Evolutionary conservation across 2,113 vertebrate species (phyloP), one percentile per base, ranked within the genome.

Genomic region (Leuciscus idus): DNA sequence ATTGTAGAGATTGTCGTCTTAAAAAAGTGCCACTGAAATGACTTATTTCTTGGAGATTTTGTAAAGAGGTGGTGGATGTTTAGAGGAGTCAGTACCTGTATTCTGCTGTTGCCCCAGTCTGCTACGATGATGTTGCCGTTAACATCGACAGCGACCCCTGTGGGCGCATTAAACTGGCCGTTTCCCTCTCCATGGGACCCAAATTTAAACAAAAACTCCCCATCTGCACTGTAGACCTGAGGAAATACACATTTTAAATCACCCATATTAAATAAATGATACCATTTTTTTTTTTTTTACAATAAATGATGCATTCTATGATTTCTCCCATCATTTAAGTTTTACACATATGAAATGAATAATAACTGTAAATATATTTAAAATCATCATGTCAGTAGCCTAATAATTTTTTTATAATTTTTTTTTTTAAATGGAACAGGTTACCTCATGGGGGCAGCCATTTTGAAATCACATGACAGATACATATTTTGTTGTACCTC

Each of bases 111-210:
- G 15, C 98, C 98, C 98, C 98, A 99, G 93, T 99, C 98, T 0
- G 98, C 98, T 57, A 99, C 97, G 0, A 99, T 99, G 91, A 99
- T 99, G 93, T 99, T 99, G 73, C 98, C 97, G 0, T 98, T 98
- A 87, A 94, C 91, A 12, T 99, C 98, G 43, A 97, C 97, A 0
- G 98, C 98, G 33, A 99, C 97, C 0, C 98, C 98, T 0, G 98
- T 99, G 23, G 98, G 98, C 1, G 98, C 98, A 0, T 99, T 99
- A 93, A 99, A 99, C 91, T 99, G 98, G 21, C 98, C 98, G 0
- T 99, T 99, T 23, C 98, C 98, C 92, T 99, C 98, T 0, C 98
- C 98, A 0, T 99, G 98, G 0, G 98, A 99, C 11, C 98, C 98
- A 1, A 99, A 99, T 90, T 99, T 99, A 91, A 97, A 98, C 68